phyloP scores from a whole-genome alignment of 1,140 invertebrate species.

The Ceratina japonica region DNA sequence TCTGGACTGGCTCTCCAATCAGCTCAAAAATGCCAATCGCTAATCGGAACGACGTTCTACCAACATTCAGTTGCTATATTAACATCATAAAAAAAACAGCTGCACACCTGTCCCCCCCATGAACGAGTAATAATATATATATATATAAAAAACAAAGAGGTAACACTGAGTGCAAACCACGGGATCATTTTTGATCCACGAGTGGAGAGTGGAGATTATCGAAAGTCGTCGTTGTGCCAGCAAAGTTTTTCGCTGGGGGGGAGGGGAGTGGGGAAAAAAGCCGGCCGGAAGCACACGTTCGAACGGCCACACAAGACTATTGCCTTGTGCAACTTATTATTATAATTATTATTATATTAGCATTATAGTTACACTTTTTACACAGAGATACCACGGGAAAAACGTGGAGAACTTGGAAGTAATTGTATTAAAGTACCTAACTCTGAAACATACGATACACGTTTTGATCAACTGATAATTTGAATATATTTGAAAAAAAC shows the following conservation, averaged over 20 bases:
- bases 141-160: slow-evolving; percentile 17
- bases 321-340: slow-evolving; percentile 75
- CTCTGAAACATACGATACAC: slow-evolving; percentile 67
- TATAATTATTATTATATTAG: slow-evolving; percentile 74
- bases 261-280: slow-evolving; percentile 62
- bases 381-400: slow-evolving; percentile 72
- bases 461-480: slow-evolving; percentile 60
- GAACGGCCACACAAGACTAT: slow-evolving; percentile 73
- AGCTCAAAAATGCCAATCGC: slow-evolving; percentile 91
- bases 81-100: slow-evolving; percentile 74
- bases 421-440: slow-evolving; percentile 74
- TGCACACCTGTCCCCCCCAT: slow-evolving; percentile 68
- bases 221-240: slow-evolving; percentile 64
- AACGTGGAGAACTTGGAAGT: slow-evolving; percentile 71
- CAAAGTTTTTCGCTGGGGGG: slow-evolving; percentile 61
- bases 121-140: slow-evolving; percentile 58
- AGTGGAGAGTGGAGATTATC: slow-evolving; percentile 62
- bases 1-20: slow-evolving; percentile 98
- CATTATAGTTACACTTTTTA: slow-evolving; percentile 78
- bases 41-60: slow-evolving; percentile 80
- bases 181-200: slow-evolving; percentile 48
- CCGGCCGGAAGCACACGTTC: slow-evolving; percentile 63
- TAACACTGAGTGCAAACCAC: slow-evolving; percentile 51
- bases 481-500: slow-evolving; percentile 55
- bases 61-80: slow-evolving; percentile 78